Conservation (phyloP, 2,113 vertebrate genomes). For the Paradisaea rubra region DNA sequence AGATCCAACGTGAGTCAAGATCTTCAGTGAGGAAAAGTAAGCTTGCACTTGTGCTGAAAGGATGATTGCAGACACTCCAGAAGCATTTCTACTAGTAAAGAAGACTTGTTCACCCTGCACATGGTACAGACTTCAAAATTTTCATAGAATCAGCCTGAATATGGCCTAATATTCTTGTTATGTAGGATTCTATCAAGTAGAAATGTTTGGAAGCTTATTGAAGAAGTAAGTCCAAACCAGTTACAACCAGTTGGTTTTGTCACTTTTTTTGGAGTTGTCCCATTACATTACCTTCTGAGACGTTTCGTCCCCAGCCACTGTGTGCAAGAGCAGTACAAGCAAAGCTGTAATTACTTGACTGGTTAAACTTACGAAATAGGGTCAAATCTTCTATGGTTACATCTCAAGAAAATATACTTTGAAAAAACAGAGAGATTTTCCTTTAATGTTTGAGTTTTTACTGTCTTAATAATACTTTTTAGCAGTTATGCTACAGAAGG, state of each 20-base stretch:
- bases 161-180: not conserved
- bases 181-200: not conserved
- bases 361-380: not conserved
- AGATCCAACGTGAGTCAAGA: not conserved
- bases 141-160: not conserved
- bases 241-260: not conserved
- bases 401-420: not conserved
- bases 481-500: not conserved
- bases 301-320: rapidly evolving
- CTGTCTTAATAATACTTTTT: not conserved
- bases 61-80: not conserved
- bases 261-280: not conserved
- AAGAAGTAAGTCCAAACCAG: not conserved
- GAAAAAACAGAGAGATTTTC: not conserved
- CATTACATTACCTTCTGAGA: not conserved
- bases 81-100: not conserved
- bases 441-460: not conserved
- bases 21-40: not conserved
- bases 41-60: not conserved
- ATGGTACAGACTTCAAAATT: not conserved
- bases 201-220: not conserved
- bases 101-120: not conserved
- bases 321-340: not conserved
- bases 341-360: not conserved
- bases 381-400: not conserved